phyloP scores from a whole-genome alignment of 2,888 invertebrate genomes.

The Tetanocera ferruginea region DNA sequence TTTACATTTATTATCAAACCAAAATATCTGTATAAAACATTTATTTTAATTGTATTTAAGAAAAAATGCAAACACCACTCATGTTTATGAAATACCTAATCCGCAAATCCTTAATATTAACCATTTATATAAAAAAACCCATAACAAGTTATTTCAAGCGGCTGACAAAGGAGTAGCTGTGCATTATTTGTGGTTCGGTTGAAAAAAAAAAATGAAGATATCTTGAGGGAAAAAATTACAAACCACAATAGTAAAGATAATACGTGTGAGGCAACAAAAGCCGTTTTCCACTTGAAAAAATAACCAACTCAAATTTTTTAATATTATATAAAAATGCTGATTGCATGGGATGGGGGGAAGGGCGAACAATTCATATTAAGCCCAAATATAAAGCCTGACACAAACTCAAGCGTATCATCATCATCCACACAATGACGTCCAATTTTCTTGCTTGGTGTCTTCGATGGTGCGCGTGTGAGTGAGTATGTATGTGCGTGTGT shows the following conservation, averaged over 20 bases:
- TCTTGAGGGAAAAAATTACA: neutral
- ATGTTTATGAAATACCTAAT: no score
- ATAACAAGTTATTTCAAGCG: no score
- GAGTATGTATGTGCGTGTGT: no score
- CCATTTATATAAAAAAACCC: neutral
- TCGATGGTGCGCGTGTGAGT: neutral
- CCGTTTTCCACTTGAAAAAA: slow-evolving; percentile 7
- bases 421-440: slow-evolving; percentile 12
- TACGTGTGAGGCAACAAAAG: neutral
- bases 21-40: no score
- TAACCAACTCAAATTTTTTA: slow-evolving; percentile 24
- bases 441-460: neutral
- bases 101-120: no score
- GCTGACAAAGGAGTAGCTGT: no score
- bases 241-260: neutral
- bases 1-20: no score
- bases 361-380: slow-evolving; percentile 10
- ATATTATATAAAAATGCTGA: neutral
- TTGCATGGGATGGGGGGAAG: neutral
- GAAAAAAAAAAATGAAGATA: neutral
- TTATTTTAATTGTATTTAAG: no score
- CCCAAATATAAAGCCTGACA: neutral
- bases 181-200: neutral
- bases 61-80: no score
- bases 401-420: neutral